Percentiles rank a stretch among this genome's conserved stretches.
Evolutionary conservation across 2,888 invertebrate species (phyloP).

Genomic region (Drosophila ustulata): DNA sequence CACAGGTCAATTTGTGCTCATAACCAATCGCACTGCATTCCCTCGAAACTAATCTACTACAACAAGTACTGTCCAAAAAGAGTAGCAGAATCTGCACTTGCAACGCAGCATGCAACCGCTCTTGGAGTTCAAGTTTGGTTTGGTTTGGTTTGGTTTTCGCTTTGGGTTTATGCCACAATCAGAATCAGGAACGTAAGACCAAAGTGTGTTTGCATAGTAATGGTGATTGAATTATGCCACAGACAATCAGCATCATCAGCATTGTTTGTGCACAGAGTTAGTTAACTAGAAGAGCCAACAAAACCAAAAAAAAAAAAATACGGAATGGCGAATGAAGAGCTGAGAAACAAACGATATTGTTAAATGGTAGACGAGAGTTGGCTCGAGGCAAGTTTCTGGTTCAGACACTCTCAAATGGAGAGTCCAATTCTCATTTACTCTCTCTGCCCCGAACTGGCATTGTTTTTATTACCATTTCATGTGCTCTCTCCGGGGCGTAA

Average conservation of each 20-base stretch:
- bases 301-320: slow-evolving; percentile 13
- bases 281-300: slow-evolving; percentile 45
- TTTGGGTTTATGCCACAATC: slow-evolving; percentile 45
- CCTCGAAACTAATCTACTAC: slow-evolving; percentile 14
- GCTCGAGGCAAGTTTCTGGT: slow-evolving; percentile 30
- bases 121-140: slow-evolving; percentile 21
- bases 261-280: slow-evolving; percentile 72
- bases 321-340: neutral
- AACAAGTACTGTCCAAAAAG: slow-evolving; percentile 5
- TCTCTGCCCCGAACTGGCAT: slow-evolving; percentile 21
- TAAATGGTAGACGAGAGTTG: slow-evolving; percentile 11
- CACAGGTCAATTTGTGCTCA: slow-evolving; percentile 50
- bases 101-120: slow-evolving; percentile 23
- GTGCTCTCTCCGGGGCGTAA: slow-evolving; percentile 29
- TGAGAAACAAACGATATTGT: slow-evolving; percentile 2
- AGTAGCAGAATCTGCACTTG: slow-evolving; percentile 12
- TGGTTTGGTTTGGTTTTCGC: slow-evolving; percentile 2
- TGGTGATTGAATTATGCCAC: slow-evolving; percentile 78
- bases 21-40: slow-evolving; percentile 38
- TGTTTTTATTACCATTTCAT: slow-evolving; percentile 54
- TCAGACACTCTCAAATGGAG: slow-evolving; percentile 25
- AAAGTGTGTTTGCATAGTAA: slow-evolving; percentile 77
- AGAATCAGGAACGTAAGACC: slow-evolving; percentile 68
- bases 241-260: slow-evolving; percentile 79
- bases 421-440: neutral